These are phyloP conservation scores for Teleiodes luculella DNA, from an alignment of 2,888 invertebrate genomes.

Conservation along the genomic window DNA sequence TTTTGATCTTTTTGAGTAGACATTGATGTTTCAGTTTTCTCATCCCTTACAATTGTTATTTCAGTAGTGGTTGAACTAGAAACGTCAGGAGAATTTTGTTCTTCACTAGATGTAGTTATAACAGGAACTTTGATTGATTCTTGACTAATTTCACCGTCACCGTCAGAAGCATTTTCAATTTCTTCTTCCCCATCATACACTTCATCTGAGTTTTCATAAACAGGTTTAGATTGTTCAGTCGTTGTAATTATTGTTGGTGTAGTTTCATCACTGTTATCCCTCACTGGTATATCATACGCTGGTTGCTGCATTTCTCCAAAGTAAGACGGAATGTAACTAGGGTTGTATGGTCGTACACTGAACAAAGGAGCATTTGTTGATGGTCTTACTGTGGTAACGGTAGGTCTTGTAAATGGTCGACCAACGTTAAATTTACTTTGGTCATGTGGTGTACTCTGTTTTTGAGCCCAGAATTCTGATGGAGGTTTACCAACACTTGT, in stretches of 20 bases:
- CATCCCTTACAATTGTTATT: conserved; percentile 44
- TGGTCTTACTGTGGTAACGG: conserved; percentile 33
- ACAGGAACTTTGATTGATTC: conserved; percentile 72
- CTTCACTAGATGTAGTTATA: conserved; percentile 57
- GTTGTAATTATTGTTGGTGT: conserved; percentile 39
- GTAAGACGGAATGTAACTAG: conserved; percentile 59
- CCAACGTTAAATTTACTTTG: conserved; percentile 49
- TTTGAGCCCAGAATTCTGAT: conserved; percentile 54
- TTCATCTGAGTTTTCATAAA: conserved; percentile 69
- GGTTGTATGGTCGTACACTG: conserved; percentile 44
- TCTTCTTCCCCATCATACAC: conserved; percentile 67
- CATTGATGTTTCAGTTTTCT: conserved; percentile 37
- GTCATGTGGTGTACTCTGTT: conserved; percentile 19
- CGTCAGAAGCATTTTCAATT: conserved; percentile 40
- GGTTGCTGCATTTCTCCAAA: conserved; percentile 54
- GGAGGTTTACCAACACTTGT: conserved; percentile 63
- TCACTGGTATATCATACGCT: conserved; percentile 68
- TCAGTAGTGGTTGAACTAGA: conserved; percentile 43
- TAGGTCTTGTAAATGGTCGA: conserved; percentile 57
- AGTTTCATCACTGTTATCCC: conserved; percentile 63
- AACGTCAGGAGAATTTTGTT: conserved; percentile 23
- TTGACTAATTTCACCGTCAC: conserved; percentile 66
- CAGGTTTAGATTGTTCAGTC: conserved; percentile 46
- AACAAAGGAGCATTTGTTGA: conserved; percentile 32
- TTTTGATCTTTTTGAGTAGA: conserved; percentile 34